phyloP scores from a whole-genome alignment of 2,113 vertebrate species.

The Danionella cerebrum region DNA sequence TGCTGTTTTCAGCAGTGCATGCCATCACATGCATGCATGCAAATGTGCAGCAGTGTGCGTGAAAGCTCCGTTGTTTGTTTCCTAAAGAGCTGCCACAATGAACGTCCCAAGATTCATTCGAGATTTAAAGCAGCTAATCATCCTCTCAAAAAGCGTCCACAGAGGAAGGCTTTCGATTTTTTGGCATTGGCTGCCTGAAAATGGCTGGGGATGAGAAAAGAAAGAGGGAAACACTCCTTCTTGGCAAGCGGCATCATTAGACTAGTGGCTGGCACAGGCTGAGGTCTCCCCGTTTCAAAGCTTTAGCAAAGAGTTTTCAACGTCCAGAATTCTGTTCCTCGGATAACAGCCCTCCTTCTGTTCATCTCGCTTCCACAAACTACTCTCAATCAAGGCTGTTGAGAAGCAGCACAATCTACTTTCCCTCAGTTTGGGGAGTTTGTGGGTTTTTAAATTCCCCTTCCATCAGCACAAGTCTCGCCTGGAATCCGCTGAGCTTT shows the following conservation, averaged over 20 bases:
- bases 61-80: not conserved
- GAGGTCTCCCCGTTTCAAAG: not conserved
- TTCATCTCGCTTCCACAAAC: not conserved
- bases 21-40: not conserved
- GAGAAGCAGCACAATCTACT: not conserved
- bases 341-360: not conserved
- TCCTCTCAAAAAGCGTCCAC: not conserved
- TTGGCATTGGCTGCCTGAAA: not conserved
- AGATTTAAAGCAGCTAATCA: slow-evolving; percentile 11
- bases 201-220: not conserved
- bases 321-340: not conserved
- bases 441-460: not conserved
- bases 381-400: not conserved
- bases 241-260: slow-evolving; percentile 7
- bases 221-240: slow-evolving; percentile 13
- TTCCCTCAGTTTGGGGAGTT: not conserved
- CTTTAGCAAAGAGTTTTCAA: not conserved
- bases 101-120: not conserved
- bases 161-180: slow-evolving; percentile 5
- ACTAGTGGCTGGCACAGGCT: not conserved
- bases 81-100: not conserved
- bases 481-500: not conserved
- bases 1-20: not conserved
- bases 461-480: not conserved
- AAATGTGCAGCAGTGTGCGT: not conserved